Evolutionary conservation across 2,797 vertebrate genomes (phyloP).

Genomic region (Molossus alvarezi): DNA sequence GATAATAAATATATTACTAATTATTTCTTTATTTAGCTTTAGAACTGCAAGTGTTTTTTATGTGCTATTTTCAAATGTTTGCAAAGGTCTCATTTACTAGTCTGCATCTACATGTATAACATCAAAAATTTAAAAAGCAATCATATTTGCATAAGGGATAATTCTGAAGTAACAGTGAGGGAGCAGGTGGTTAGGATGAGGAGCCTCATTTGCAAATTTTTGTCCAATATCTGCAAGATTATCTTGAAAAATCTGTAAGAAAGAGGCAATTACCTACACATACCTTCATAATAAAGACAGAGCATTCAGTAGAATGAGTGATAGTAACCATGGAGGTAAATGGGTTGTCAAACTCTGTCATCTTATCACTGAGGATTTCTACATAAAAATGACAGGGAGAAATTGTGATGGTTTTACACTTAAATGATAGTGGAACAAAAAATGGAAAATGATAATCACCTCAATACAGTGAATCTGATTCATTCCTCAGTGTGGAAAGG

Average conservation of each 20-base stretch:
- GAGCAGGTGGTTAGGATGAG: not conserved
- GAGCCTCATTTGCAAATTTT: constrained; percentile 16
- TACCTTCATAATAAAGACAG: constrained; percentile 59
- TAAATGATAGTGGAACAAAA: constrained; percentile 74
- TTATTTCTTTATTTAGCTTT: not conserved
- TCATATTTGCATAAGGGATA: not conserved
- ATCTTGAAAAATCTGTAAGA: constrained; percentile 67
- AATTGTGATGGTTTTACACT: constrained; percentile 73
- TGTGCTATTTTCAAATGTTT: not conserved
- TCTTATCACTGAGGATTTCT: constrained; percentile 75
- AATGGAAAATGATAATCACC: constrained; percentile 67
- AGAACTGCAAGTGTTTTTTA: not conserved
- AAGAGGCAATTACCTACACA: constrained; percentile 62
- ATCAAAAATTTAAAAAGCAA: not conserved
- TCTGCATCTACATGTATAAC: not conserved
- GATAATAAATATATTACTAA: not conserved
- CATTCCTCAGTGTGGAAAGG: constrained; percentile 20
- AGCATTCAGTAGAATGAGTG: constrained; percentile 62
- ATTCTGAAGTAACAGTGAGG: constrained; percentile 38
- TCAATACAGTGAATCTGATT: constrained; percentile 38
- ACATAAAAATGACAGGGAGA: constrained; percentile 74
- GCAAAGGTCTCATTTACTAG: not conserved
- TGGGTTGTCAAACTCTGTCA: constrained; percentile 77
- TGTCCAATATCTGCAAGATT: constrained; percentile 41
- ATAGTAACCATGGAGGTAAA: constrained; percentile 70